Base-by-base conservation (phyloP, 2,888 invertebrate species). In the Ectropis crepuscularia region DNA sequence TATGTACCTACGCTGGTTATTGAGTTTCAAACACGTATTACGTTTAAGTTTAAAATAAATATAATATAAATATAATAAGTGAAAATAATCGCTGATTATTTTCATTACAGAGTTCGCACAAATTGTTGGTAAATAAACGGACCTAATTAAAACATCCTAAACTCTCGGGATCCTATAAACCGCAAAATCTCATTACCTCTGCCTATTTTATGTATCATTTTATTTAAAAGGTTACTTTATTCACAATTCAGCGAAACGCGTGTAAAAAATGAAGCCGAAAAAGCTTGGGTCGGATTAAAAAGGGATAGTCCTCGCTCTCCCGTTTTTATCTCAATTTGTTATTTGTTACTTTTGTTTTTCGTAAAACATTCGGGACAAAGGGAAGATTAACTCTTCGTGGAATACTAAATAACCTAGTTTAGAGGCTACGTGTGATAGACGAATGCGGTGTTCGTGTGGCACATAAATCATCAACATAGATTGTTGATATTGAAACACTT, bases 301-400 rank as follows among this genome's bases (percentile, higher is more conserved):
- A 80, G 82, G 86, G 84, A 84, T 83, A 78, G 83, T 79, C 76
- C 46, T 42, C 41, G 5, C 39, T 16, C 55, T 60, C 83, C 78
- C 79, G 79, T 85, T 89, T 88, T 85, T 85, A 85, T 85, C 83
- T 80, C 84, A 85, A 86, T 89, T 88, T 85, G 85, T 82, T 81
- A 76, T 89, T 88, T 85, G 85, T 82, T 81, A 76, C 80, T 79
- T 74, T 78, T 85, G 82, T 85, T 82, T 28, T 81, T 80, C 80
- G 77, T 79, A 82, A 85, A 83, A 85, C 78, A 82, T 82, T 79
- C 74, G 78, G 82, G 77, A 79, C 80, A 82, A 81, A 80, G 77
- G 74, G 76, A 75, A 79, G 82, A 81, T 82, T 83, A 83, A 81
- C 80, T 78, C 74, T 72, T 77, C 75, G 71, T 71, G 75, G 78